These are phyloP conservation scores for Amazona vittata DNA, from an alignment of 2,113 vertebrate species.

Conservation along the genomic window DNA sequence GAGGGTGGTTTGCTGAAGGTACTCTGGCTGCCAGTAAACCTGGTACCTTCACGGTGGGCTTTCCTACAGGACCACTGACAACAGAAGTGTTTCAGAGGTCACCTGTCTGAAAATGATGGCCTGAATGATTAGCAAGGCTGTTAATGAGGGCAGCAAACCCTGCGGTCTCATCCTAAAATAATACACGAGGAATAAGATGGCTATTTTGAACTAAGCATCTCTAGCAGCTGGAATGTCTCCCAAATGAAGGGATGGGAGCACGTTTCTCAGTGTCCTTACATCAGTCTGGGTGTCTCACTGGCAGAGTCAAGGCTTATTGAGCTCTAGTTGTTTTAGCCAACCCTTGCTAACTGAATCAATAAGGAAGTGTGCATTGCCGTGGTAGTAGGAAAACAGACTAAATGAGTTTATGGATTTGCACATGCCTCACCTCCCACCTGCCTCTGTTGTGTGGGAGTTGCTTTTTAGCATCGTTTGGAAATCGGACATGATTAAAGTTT, in stretches of 20 bases:
- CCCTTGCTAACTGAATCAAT: neutral
- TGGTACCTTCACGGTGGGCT: neutral
- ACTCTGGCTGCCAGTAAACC: neutral
- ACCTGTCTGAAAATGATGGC: neutral
- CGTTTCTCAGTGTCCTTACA: neutral
- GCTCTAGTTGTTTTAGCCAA: neutral
- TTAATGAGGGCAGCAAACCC: neutral
- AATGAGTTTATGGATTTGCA: conserved; percentile 4
- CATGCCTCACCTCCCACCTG: neutral
- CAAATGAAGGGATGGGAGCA: neutral
- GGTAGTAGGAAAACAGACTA: neutral
- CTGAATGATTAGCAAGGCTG: neutral
- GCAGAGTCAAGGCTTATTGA: neutral
- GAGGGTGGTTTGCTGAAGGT: neutral
- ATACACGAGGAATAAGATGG: neutral
- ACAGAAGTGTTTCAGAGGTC: neutral
- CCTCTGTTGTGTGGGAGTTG: neutral
- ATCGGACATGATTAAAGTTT: neutral
- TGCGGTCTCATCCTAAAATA: neutral
- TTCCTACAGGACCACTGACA: neutral
- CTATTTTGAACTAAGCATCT: neutral
- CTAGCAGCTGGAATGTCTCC: neutral
- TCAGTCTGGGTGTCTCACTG: neutral
- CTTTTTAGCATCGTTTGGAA: conserved; percentile 10
- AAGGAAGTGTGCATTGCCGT: neutral